Base-by-base conservation (phyloP, 2,113 vertebrate species). In the Coregonus clupeaformis region DNA sequence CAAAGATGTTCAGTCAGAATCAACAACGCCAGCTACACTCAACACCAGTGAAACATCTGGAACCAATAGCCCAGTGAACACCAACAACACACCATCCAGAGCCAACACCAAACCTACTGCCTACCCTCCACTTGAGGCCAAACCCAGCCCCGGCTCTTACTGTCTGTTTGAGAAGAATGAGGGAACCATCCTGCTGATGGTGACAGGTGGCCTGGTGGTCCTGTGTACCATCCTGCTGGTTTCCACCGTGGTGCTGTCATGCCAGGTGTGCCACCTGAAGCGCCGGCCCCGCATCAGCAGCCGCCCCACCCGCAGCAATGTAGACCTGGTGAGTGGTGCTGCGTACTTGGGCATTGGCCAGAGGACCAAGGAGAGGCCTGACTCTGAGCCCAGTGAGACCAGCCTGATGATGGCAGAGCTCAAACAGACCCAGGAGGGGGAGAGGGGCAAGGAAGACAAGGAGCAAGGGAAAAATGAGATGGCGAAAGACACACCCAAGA, bases 171-270 rank as follows among this genome's bases (percentile, higher is more conserved):
- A 0, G 4, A 49, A 13, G 18, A 22, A 74, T 0, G 3, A 11
- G 18, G 1, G 24, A 0, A 11, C 25, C n/a, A 2, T 7, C 1
- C 11, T 68, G 18, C 0, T 25, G 18, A 25, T 76, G 18, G 1
- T 74, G 4, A 3, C 47, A 14, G 64, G 6, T 2, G 68, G 14
- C 16, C 24, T 78, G 12, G 3, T 5, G 6, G 0, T 77, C 13
- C 4, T 69, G 36, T 80, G 77, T 47, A 12, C 75, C 0, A 1
- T 22, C 20, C 63, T 81, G 42, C n/a, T 83, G 24, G 52, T 79
- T 20, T 60, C 18, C 73, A 72, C 76, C 6, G 47, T 82, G 57
- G 14, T 0, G 4, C 62, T 80, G 27, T 5, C 68, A 11, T 67
- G 32, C 14, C 69, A 72, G 24, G 20, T 82, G 22, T 27, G 68